Percentiles rank a stretch among this genome's conserved stretches.
Evolutionary conservation across 2,113 vertebrate genomes (phyloP).

Genomic region (Gopherus flavomarginatus): DNA sequence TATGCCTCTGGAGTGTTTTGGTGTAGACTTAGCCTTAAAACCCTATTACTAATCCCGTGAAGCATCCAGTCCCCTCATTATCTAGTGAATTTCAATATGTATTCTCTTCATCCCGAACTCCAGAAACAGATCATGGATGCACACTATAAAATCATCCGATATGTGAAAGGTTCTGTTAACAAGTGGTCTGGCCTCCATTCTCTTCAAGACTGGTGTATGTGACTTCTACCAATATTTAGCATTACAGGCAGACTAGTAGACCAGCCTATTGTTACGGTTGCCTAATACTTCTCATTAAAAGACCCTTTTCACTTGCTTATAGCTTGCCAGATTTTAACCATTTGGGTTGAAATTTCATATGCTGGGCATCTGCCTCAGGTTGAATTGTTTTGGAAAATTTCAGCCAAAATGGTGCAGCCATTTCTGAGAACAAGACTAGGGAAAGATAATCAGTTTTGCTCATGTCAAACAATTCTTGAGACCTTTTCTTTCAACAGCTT

Average conservation of each 20-base stretch:
- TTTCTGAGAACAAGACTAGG: not conserved
- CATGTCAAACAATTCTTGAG: not conserved
- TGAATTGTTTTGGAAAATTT: no score
- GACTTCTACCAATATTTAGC: not conserved
- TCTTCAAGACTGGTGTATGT: not conserved
- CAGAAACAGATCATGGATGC: not conserved
- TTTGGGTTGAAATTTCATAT: not conserved
- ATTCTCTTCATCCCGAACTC: not conserved
- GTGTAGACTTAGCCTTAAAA: not conserved
- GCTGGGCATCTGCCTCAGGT: no score
- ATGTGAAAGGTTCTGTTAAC: not conserved
- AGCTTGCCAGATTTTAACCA: not conserved
- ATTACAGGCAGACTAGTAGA: not conserved
- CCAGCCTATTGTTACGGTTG: not conserved
- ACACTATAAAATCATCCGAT: not conserved
- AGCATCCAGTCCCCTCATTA: not conserved
- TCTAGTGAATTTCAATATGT: not conserved
- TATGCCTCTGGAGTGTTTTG: no score
- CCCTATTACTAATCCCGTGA: not conserved
- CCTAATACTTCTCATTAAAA: not conserved
- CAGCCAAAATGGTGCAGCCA: not conserved
- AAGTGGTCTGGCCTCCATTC: not conserved
- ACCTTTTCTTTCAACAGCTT: not conserved
- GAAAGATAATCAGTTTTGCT: not conserved
- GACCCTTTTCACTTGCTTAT: not conserved